Evolutionary conservation across 2,888 invertebrate species (phyloP).

Genomic region (Ephialtes manifestator): DNA sequence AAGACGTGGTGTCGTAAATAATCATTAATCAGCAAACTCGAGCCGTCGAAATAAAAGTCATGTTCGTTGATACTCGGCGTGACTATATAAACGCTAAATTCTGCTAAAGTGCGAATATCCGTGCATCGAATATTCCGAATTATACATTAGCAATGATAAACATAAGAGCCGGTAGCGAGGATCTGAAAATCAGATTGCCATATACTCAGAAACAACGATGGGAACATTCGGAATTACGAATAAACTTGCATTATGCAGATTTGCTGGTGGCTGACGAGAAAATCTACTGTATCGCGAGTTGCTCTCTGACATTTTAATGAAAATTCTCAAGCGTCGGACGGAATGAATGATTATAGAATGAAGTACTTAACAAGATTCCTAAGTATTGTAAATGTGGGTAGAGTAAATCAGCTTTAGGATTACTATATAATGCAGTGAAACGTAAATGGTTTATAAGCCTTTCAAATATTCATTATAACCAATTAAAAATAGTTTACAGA

Average conservation of each 20-base stretch:
- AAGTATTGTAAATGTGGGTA: background rate
- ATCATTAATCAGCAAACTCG: conserved; percentile 59
- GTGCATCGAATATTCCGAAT: conserved; percentile 60
- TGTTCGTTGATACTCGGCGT: conserved; percentile 25
- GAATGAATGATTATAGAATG: conserved; percentile 11
- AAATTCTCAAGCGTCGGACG: conserved; percentile 64
- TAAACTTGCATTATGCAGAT: conserved; percentile 81
- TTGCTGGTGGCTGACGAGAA: conserved; percentile 73
- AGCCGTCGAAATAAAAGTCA: conserved; percentile 28
- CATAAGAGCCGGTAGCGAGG: conserved; percentile 37
- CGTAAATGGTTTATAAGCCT: background rate
- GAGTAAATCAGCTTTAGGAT: background rate
- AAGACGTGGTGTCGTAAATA: conserved; percentile 54
- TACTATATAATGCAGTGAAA: background rate
- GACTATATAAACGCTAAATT: conserved; percentile 26
- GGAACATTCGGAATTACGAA: conserved; percentile 66
- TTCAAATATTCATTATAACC: background rate
- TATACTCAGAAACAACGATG: conserved; percentile 63
- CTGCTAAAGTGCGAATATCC: conserved; percentile 5
- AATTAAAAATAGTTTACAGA: no score
- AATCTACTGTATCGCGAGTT: conserved; percentile 70
- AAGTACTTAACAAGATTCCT: background rate
- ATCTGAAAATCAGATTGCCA: conserved; percentile 64
- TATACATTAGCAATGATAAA: conserved; percentile 22
- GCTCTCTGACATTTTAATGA: conserved; percentile 73